phyloP scores from a whole-genome alignment of 2,797 vertebrate species.

The Cossypha dichroa region DNA sequence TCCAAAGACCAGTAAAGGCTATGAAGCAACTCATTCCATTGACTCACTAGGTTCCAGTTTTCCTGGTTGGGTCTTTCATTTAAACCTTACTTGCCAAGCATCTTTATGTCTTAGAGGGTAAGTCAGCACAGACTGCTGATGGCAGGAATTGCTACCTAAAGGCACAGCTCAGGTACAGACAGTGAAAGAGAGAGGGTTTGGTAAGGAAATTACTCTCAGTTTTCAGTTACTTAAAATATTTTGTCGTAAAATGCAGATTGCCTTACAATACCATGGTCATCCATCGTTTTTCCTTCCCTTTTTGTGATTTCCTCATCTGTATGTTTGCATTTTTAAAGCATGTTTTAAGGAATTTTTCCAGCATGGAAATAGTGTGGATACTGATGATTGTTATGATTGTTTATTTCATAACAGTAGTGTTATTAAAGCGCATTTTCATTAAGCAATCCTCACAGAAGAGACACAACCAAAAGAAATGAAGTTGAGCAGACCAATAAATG shows the following conservation, averaged over 20 bases:
- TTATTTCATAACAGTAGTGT: constrained; percentile 36
- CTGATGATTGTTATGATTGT: not conserved
- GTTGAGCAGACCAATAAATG: not conserved
- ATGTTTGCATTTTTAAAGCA: constrained; percentile 64
- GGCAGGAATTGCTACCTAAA: not conserved
- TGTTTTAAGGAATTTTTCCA: constrained; percentile 59
- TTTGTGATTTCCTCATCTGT: constrained; percentile 2
- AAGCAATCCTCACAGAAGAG: not conserved
- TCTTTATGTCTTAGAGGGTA: not conserved
- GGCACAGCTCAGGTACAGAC: not conserved
- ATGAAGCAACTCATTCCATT: not conserved
- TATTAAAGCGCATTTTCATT: not conserved
- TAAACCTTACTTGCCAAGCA: not conserved
- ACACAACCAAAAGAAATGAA: constrained; percentile 7
- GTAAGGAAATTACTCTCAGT: not conserved
- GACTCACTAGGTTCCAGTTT: not conserved
- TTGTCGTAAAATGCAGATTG: not conserved
- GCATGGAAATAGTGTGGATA: constrained; percentile 66
- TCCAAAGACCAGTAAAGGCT: not conserved
- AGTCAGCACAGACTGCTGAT: not conserved
- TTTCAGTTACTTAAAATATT: not conserved
- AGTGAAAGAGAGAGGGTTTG: not conserved
- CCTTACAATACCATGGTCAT: not conserved
- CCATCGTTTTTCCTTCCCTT: not conserved
- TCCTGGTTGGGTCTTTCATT: not conserved